Evolutionary conservation across 2,113 vertebrate genomes (phyloP).

Genomic region (Hassar affinis): DNA sequence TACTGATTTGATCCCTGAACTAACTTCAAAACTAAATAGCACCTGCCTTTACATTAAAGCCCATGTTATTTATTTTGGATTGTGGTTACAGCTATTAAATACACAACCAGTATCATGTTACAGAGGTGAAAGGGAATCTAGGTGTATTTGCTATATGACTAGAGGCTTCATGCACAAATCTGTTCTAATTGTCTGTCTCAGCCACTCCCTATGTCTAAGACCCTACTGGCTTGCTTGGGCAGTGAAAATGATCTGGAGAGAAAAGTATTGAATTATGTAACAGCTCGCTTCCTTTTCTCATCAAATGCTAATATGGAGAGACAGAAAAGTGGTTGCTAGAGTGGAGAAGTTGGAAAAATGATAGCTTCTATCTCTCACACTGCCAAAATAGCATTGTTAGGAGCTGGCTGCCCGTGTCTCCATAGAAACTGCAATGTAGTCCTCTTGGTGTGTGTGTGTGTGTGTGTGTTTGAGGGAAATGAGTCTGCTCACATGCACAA

Average conservation of each 20-base stretch:
- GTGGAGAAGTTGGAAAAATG: constrained; percentile 64
- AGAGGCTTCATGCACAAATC: not conserved
- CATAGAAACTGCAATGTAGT: constrained; percentile 73
- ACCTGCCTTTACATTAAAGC: constrained; percentile 9
- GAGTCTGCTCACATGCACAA: constrained; percentile 58
- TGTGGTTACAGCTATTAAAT: not conserved
- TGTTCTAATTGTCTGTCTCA: not conserved
- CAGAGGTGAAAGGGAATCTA: not conserved
- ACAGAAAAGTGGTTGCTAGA: constrained; percentile 64
- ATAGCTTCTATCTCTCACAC: constrained; percentile 68
- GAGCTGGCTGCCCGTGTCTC: constrained; percentile 75
- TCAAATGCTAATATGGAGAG: constrained; percentile 56
- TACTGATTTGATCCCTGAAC: not conserved
- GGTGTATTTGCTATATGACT: not conserved
- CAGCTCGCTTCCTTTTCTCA: constrained; percentile 51
- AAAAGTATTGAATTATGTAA: constrained; percentile 59
- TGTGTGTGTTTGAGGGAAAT: constrained; percentile 59
- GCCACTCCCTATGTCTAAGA: not conserved
- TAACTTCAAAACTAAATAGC: not conserved
- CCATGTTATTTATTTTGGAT: not conserved
- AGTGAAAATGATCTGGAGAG: not conserved
- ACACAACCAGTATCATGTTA: not conserved
- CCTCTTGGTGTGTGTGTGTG: constrained; percentile 63
- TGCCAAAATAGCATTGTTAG: constrained; percentile 81
- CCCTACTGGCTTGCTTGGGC: constrained; percentile 9